Percentiles rank a stretch among this genome's conserved stretches.
Evolutionary conservation across 1,140 invertebrate genomes (phyloP).

Genomic region (Teleogryllus occipitalis): DNA sequence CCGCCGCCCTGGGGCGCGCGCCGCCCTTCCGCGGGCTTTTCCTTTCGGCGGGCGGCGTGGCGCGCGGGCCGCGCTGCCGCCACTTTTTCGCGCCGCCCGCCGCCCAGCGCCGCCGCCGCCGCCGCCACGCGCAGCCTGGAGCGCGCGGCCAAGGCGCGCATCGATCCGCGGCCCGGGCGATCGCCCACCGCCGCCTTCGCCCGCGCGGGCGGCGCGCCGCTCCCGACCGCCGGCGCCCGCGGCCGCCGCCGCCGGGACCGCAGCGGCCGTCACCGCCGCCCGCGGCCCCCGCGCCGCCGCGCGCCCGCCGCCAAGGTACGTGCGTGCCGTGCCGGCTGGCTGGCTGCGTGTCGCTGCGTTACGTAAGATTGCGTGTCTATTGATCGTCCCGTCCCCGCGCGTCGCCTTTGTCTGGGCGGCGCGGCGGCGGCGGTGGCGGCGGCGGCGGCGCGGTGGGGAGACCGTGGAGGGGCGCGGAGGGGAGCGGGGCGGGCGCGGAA

Average conservation of each 20-base stretch:
- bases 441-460: background rate
- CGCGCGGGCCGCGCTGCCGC: no score
- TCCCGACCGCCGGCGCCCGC: no score
- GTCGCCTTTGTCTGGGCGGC: background rate
- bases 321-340: background rate
- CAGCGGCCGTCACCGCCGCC: no score
- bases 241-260: no score
- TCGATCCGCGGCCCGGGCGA: background rate
- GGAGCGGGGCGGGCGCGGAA: background rate
- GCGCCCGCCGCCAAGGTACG: background rate
- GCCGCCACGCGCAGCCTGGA: no score
- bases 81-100: background rate
- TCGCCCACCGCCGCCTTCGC: background rate
- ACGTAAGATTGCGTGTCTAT: slow-evolving; percentile 3
- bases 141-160: no score
- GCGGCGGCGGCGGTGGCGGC: no score
- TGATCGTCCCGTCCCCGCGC: background rate
- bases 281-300: no score
- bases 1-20: no score
- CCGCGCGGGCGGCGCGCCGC: no score
- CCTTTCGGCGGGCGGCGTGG: background rate
- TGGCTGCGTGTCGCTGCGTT: background rate
- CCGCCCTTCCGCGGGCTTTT: background rate
- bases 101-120: no score
- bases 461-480: no score